Evolutionary conservation across 2,888 invertebrate genomes (phyloP).

Genomic region (Saturnia japonica): DNA sequence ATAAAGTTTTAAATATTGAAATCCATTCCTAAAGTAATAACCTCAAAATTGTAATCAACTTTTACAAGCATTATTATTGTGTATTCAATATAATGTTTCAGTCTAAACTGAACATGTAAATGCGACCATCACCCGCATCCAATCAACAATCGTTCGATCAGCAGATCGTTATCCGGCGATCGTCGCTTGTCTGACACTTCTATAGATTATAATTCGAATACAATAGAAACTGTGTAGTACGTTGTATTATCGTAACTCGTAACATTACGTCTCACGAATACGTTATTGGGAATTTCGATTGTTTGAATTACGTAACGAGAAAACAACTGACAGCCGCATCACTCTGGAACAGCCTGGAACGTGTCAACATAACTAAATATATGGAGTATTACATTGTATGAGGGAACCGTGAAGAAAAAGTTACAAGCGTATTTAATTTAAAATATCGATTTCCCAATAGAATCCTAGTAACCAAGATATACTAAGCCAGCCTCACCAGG

Average conservation of each 20-base stretch:
- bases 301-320: conserved; percentile 4
- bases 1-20: no score
- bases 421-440: no score
- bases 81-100: conserved; percentile 7
- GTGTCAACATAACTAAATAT: not conserved
- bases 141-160: conserved; percentile 47
- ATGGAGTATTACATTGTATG: not conserved
- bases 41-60: not conserved
- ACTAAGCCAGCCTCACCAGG: no score
- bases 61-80: not conserved
- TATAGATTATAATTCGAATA: conserved; percentile 45
- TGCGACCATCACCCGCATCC: conserved; percentile 55
- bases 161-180: conserved; percentile 50
- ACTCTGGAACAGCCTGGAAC: not conserved
- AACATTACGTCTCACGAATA: conserved; percentile 39
- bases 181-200: conserved; percentile 39
- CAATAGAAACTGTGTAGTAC: conserved; percentile 42
- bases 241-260: conserved; percentile 30
- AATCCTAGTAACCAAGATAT: no score
- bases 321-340: not conserved
- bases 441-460: no score
- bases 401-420: no score
- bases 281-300: conserved; percentile 40
- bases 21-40: no score
- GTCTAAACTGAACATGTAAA: conserved; percentile 26